Conservation (phyloP, 1,140 invertebrate species). For the Anthonomus grandis region DNA sequence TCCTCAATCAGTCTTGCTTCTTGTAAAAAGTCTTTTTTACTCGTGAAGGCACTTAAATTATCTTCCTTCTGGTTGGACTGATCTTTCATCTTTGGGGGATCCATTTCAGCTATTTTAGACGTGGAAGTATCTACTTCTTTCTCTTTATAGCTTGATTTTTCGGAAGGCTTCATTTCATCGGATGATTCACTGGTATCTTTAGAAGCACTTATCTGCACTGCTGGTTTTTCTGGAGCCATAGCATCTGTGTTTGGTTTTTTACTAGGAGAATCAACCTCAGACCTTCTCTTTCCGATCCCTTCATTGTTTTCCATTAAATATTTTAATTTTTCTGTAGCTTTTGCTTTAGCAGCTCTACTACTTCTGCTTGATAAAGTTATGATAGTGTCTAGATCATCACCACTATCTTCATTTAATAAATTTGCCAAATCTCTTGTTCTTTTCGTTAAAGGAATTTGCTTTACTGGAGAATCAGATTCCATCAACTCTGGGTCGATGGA, state of each 20-base stretch:
- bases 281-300: not conserved
- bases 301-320: constrained; percentile 22
- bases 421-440: constrained; percentile 19
- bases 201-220: not conserved
- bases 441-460: too few species aligned
- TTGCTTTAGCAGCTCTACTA: constrained; percentile 27
- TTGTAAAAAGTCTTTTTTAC: constrained; percentile 36
- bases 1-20: constrained; percentile 40
- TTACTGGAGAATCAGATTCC: too few species aligned
- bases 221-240: not conserved
- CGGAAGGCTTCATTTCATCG: constrained; percentile 9
- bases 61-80: constrained; percentile 8
- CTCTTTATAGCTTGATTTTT: not conserved
- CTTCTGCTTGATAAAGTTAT: constrained; percentile 25
- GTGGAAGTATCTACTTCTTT: too few species aligned
- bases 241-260: not conserved
- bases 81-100: constrained; percentile 1
- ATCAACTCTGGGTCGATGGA: too few species aligned
- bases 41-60: constrained; percentile 41
- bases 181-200: not conserved
- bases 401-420: constrained; percentile 18
- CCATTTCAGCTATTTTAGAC: not conserved
- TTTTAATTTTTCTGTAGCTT: constrained; percentile 29
- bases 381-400: constrained; percentile 21
- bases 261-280: not conserved